These are phyloP conservation scores for Desmophyllum pertusum DNA, from an alignment of 92 coral and sea anemone species.

Conservation along the genomic window DNA sequence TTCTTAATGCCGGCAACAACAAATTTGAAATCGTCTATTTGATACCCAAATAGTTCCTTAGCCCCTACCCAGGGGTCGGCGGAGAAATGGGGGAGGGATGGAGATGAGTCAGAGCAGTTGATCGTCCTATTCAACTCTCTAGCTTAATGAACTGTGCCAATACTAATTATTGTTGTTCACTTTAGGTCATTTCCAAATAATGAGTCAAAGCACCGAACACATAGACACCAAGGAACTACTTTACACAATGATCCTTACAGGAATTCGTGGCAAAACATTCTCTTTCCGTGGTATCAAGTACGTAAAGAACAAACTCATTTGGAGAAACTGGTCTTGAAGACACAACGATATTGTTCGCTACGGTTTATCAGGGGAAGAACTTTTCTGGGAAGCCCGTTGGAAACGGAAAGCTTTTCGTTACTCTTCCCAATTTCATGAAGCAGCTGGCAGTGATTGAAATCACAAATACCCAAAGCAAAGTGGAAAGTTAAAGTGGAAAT, in stretches of 20 bases:
- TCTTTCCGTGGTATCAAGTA: slow-evolving; percentile 49
- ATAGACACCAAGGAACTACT: slow-evolving; percentile 44
- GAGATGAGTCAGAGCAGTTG: too few species aligned
- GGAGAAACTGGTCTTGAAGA: slow-evolving; percentile 55
- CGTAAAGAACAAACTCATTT: slow-evolving; percentile 41
- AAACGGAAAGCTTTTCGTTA: slow-evolving; percentile 30
- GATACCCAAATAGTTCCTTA: too few species aligned
- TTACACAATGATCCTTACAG: slow-evolving; percentile 55
- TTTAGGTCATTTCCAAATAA: slow-evolving; percentile 40
- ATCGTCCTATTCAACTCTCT: too few species aligned
- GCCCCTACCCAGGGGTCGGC: too few species aligned
- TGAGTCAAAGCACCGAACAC: slow-evolving; percentile 28
- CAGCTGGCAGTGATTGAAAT: slow-evolving; percentile 43
- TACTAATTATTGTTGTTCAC: not conserved
- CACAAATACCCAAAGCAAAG: slow-evolving; percentile 33
- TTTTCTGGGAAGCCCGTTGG: slow-evolving; percentile 35
- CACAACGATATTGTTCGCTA: slow-evolving; percentile 52
- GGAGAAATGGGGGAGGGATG: too few species aligned
- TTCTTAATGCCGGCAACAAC: too few species aligned
- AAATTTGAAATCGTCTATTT: too few species aligned
- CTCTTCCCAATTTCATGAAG: slow-evolving; percentile 38
- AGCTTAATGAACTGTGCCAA: too few species aligned
- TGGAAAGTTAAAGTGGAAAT: slow-evolving; percentile 39
- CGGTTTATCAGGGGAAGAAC: slow-evolving; percentile 10
- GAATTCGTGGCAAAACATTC: slow-evolving; percentile 3